Conservation (phyloP, 2,113 vertebrate genomes). For the Taxidea taxus region DNA sequence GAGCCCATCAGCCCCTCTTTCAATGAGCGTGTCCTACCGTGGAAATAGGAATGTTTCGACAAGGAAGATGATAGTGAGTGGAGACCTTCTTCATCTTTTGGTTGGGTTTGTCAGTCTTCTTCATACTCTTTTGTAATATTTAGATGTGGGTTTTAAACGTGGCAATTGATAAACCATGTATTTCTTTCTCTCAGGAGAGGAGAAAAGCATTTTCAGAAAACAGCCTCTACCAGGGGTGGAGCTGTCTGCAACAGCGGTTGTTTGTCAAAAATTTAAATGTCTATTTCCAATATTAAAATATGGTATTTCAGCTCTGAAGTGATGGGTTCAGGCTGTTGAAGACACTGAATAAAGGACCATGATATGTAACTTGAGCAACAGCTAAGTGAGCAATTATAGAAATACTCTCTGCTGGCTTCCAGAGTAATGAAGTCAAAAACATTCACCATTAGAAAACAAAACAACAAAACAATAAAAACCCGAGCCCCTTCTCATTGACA, state of each 20-base stretch:
- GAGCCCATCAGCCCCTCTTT: no score
- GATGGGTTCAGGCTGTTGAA: not conserved
- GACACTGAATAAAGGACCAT: not conserved
- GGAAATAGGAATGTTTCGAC: not conserved
- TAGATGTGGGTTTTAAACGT: not conserved
- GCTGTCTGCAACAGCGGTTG: not conserved
- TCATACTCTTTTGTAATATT: not conserved
- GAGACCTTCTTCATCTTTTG: not conserved
- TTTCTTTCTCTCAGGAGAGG: constrained; percentile 18
- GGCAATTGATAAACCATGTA: not conserved
- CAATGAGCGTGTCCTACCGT: not conserved
- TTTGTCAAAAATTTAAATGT: not conserved
- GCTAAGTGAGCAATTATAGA: not conserved
- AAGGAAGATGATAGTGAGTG: not conserved
- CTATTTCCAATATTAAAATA: not conserved
- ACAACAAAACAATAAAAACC: not conserved
- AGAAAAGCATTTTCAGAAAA: not conserved
- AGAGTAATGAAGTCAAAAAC: not conserved
- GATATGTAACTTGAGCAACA: not conserved
- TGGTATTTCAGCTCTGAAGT: not conserved
- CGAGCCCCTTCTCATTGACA: not conserved
- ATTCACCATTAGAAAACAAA: not conserved
- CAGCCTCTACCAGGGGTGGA: not conserved
- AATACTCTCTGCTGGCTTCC: not conserved
- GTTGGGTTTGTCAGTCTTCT: not conserved